Conservation (phyloP, 2,797 vertebrate species). For the Tympanoctomys barrerae region DNA sequence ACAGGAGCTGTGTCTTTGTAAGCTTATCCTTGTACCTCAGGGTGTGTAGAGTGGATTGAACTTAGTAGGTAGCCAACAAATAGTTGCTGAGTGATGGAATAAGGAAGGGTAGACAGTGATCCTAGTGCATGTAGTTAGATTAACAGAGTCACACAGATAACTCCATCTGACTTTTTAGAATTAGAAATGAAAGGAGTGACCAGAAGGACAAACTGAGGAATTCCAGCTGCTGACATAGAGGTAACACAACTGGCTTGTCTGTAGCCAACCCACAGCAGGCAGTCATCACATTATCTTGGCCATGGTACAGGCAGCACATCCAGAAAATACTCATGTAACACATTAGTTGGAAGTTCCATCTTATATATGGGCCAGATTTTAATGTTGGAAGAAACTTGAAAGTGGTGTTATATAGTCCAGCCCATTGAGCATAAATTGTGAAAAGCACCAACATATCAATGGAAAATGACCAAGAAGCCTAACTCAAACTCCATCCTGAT, state of each 20-base stretch:
- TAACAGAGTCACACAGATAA: conserved; percentile 14
- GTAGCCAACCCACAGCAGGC: neutral
- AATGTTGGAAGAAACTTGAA: conserved; percentile 18
- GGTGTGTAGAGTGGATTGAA: neutral
- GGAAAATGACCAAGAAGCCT: conserved; percentile 63
- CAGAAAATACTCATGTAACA: conserved; percentile 48
- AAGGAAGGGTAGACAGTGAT: neutral
- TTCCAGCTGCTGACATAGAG: conserved; percentile 54
- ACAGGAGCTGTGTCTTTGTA: neutral
- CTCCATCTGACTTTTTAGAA: conserved; percentile 23
- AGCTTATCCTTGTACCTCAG: neutral
- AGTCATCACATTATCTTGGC: conserved; percentile 14
- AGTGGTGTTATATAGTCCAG: neutral
- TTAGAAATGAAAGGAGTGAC: conserved; percentile 44
- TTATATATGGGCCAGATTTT: conserved; percentile 46
- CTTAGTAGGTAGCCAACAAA: neutral
- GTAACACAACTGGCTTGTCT: conserved; percentile 6
- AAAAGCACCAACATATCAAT: conserved; percentile 36
- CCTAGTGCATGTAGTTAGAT: conserved; percentile 8
- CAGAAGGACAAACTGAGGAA: conserved; percentile 51
- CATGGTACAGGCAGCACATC: neutral
- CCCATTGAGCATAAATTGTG: conserved; percentile 47
- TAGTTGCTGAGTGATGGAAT: neutral
- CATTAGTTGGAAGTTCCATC: conserved; percentile 15
- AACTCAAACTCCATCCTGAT: conserved; percentile 47